A percentile compares a stretch with the other conserved stretches of the same genome.
Evolutionary conservation across 2,113 vertebrate species (phyloP).

Genomic region (Solea solea): DNA sequence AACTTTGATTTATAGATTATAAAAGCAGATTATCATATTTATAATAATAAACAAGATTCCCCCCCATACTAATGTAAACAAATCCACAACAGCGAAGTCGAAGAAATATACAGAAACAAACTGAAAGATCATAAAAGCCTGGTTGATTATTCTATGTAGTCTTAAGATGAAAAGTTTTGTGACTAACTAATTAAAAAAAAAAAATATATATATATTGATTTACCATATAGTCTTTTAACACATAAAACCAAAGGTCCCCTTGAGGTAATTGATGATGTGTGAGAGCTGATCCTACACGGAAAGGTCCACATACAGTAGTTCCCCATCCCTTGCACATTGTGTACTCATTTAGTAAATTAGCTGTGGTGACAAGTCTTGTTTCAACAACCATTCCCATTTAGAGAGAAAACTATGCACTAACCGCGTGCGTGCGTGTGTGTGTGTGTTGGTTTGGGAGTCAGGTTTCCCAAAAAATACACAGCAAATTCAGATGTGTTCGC

Average conservation of each 20-base stretch:
- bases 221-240: slow-evolving; percentile 30
- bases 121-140: no score
- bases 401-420: not conserved
- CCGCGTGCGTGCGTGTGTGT: not conserved
- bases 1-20: slow-evolving; percentile 13
- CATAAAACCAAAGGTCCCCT: slow-evolving; percentile 39
- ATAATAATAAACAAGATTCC: not conserved
- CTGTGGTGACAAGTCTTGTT: slow-evolving; percentile 51
- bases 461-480: slow-evolving; percentile 25
- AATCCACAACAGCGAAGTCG: not conserved
- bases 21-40: not conserved
- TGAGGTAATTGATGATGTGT: slow-evolving; percentile 49
- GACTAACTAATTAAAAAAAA: slow-evolving; percentile 30
- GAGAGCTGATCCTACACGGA: slow-evolving; percentile 66
- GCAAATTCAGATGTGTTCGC: slow-evolving; percentile 39
- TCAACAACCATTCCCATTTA: no score
- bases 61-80: not conserved
- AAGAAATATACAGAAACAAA: not conserved
- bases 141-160: not conserved
- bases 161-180: slow-evolving; percentile 31
- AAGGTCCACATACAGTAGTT: slow-evolving; percentile 50
- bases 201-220: slow-evolving; percentile 53
- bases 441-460: slow-evolving; percentile 2
- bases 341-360: slow-evolving; percentile 71
- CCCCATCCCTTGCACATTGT: slow-evolving; percentile 62